Evolutionary conservation across 2,113 vertebrate species (phyloP).

Genomic region (Zosterops pallidus): DNA sequence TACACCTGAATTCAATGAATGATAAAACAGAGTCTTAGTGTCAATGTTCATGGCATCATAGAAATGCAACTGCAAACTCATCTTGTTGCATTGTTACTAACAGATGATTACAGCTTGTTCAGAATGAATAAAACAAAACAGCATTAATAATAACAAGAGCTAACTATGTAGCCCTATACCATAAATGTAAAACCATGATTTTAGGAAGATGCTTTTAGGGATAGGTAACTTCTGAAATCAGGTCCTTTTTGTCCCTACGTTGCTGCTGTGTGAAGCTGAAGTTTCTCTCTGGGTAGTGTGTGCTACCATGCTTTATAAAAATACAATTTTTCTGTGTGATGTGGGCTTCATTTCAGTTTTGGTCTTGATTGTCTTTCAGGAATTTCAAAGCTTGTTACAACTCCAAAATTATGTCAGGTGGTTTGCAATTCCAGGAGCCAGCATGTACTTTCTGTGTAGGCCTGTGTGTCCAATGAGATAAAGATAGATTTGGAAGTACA

Average conservation of each 20-base stretch:
- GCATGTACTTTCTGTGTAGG: conserved; percentile 1
- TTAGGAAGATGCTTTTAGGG: not conserved
- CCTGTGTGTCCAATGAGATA: conserved; percentile 38
- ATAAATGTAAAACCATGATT: not conserved
- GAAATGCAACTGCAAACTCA: not conserved
- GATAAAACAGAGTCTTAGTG: not conserved
- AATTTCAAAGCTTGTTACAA: conserved; percentile 4
- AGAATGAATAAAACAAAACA: not conserved
- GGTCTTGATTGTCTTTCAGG: not conserved
- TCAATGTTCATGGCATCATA: not conserved
- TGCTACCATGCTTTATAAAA: not conserved
- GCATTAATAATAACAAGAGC: not conserved
- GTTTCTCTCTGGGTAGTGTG: not conserved
- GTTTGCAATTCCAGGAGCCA: conserved; percentile 31
- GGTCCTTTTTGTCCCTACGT: not conserved
- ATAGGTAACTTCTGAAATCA: not conserved
- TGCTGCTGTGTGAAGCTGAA: not conserved
- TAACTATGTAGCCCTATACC: not conserved
- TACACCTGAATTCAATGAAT: not conserved
- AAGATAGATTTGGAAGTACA: conserved; percentile 38
- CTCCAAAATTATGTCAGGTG: conserved; percentile 13
- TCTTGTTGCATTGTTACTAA: not conserved
- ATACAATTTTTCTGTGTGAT: not conserved
- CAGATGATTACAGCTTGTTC: not conserved
- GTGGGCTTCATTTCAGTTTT: not conserved